Base-by-base conservation (phyloP, 2,113 vertebrate genomes). In the Cyprinus carpio region DNA sequence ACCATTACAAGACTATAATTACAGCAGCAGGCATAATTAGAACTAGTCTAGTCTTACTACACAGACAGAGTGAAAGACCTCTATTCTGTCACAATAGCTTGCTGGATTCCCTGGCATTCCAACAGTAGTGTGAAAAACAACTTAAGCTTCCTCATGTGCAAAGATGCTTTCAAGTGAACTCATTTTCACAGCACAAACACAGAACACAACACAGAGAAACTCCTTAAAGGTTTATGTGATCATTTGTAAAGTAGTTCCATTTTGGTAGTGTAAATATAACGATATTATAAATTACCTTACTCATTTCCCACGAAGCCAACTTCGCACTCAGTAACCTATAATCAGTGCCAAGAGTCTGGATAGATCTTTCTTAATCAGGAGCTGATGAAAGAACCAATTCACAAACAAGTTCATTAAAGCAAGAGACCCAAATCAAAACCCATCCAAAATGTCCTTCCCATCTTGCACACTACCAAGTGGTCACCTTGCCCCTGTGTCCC, bases 371-470 rank as follows among this genome's bases (percentile, higher is more conserved):
- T 85, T 82, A 87, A 77, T 82, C 72, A 85, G 86, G 27, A 81
- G 62, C 78, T 85, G 82, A 87, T 78, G 86, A 85, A 82, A 82
- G 78, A 87, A 83, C 62, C 72, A 71, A 77, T 75, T 78, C 83
- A 87, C 62, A 82, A 82, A 87, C 86, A 87, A 87, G 72, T 87
- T 87, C 78, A 87, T 87, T 87, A 87, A 71, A 87, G 78, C 82
- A 85, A 81, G 86, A 82, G 78, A 81, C 83, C 81, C 86, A 82
- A 71, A 74, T 87, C 83, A 83, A 85, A 85, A 79, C 80, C 72
- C 78, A 76, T 65, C 83, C 71, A 46, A 82, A 85, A 85, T 82
- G 71, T 60, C 62, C 83, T 84, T 54, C 64, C 82, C 76, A 49
- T 82, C 85, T 65, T 72, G 80, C 60, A 85, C 58, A 76, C 74